A percentile compares a stretch with the other conserved stretches of the same genome.
These are phyloP conservation scores for Prinia subflava DNA, from an alignment of 2,113 vertebrate species.

Conservation along the genomic window DNA sequence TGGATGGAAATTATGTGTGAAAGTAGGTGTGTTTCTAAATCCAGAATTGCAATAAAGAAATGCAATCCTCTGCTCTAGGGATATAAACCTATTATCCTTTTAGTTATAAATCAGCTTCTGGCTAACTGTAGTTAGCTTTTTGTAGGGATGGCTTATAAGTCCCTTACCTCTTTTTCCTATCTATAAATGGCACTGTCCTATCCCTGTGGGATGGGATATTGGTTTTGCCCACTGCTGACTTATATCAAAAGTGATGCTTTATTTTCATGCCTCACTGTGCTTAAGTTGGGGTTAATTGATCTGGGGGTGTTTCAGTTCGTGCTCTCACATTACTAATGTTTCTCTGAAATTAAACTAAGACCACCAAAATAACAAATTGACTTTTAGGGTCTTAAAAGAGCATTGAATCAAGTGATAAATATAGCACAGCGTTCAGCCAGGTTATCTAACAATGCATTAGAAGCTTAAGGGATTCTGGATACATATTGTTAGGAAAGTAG, in stretches of 20 bases:
- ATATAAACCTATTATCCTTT: background rate
- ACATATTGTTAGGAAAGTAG: conserved; percentile 16
- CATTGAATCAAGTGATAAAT: conserved; percentile 21
- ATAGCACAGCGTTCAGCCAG: background rate
- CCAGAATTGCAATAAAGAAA: background rate
- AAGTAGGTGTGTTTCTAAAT: background rate
- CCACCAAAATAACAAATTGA: background rate
- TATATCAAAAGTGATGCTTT: background rate
- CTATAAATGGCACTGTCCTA: background rate
- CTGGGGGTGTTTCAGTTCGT: background rate
- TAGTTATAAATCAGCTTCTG: background rate
- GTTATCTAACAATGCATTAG: conserved; percentile 51
- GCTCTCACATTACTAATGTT: background rate
- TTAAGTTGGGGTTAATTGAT: background rate
- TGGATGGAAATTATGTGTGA: background rate
- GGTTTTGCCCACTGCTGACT: background rate
- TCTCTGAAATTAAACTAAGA: background rate
- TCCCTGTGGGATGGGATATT: background rate
- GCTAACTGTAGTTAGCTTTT: background rate
- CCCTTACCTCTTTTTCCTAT: background rate
- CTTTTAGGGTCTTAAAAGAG: background rate
- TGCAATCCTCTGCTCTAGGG: background rate
- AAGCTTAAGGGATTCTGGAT: conserved; percentile 28
- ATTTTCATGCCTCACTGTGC: background rate
- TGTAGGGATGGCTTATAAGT: background rate